Conservation (phyloP, 2,113 vertebrate species). For the Echinops telfairi region DNA sequence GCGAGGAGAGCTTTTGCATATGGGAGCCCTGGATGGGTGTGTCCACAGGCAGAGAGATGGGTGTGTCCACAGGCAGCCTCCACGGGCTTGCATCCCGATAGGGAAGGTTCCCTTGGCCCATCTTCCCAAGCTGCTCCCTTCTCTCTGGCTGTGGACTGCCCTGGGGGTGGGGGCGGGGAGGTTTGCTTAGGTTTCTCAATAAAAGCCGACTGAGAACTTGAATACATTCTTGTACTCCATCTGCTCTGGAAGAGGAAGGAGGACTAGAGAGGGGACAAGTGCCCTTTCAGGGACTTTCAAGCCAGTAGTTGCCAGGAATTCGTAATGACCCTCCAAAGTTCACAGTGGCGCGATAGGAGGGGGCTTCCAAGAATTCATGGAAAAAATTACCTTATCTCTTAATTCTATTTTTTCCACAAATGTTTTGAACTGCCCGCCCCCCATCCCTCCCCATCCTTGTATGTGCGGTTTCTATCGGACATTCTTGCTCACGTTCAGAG, state of each 20-base stretch:
- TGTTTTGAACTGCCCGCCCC: too few species aligned
- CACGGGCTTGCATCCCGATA: background rate
- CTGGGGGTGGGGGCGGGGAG: too few species aligned
- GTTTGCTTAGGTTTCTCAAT: background rate
- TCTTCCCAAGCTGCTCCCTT: background rate
- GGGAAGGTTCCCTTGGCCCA: background rate
- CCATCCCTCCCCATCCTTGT: too few species aligned
- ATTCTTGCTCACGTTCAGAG: background rate
- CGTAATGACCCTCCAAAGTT: background rate
- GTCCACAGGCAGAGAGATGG: background rate
- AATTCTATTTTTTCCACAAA: too few species aligned
- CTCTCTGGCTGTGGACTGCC: too few species aligned
- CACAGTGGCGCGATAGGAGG: background rate
- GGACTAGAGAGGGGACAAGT: background rate
- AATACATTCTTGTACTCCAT: background rate
- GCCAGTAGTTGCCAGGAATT: background rate
- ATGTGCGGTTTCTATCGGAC: background rate
- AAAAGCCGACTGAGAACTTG: background rate
- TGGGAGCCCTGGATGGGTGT: background rate
- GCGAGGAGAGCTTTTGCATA: background rate
- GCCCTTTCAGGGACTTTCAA: too few species aligned
- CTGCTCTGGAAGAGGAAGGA: background rate
- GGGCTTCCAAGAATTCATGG: too few species aligned
- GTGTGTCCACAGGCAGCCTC: background rate
- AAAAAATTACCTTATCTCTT: too few species aligned